Evolutionary conservation across 2,113 vertebrate genomes (phyloP), one percentile per base, ranked within the genome.

Genomic region (Vidua chalybeata): DNA sequence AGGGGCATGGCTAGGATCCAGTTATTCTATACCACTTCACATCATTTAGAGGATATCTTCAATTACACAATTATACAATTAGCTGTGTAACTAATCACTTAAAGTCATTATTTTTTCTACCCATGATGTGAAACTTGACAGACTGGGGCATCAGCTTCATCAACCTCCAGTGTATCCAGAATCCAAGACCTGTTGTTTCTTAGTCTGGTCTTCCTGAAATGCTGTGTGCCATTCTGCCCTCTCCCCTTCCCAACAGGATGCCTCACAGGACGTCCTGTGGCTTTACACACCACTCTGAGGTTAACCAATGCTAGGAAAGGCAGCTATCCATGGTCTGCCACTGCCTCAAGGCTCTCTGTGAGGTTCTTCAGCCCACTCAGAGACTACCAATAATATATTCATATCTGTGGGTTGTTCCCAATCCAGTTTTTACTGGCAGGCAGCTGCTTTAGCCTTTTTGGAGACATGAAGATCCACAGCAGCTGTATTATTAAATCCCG

Each of bases 371-470:
- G 55, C 46, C 69, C 3, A 2, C 85, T 72, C 55, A 72, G 84
- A 72, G 67, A 52, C 22, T 45, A 27, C 31, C 71, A 63, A 31
- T 5, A 61, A 9, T 15, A 7, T 10, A 19, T 80, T 89, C 73
- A 56, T 24, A 55, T 55, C 31, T 91, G 35, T 66, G n/a, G 61
- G 54, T 43, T 27, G 30, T 21, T 75, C 27, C 64, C 51, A 80
- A 55, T 74, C 54, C 81, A 33, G 48, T 69, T 87, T 93, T 76
- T 35, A 39, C 35, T 39, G 26, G 16, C 35, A 91, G 81, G 52
- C 55, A 94, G 73, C 82, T 94, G 55, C 46, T 31, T 94, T 76
- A 89, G 58, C 68, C 37, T 24, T 69, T 93, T 84, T 77, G 82
- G 81, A 91, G 78, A 93, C 58, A 23, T 15, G 66, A 80, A 82